Base-by-base conservation (phyloP, 35 echinoderm and acorn worm genomes). In the Holothuria glaberrima region DNA sequence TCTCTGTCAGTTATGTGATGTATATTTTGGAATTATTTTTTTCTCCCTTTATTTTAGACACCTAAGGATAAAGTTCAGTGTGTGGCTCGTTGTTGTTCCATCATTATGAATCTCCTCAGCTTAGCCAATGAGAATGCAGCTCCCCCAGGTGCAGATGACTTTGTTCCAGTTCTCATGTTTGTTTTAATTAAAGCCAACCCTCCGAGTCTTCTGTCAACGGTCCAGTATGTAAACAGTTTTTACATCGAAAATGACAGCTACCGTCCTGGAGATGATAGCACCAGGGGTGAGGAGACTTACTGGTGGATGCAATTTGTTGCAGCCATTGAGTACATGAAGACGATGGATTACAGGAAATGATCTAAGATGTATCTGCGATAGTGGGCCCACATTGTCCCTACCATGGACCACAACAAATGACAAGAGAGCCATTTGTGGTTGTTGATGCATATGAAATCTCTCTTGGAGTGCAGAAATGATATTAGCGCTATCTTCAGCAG, bases 161-260 rank as follows among this genome's bases (percentile, higher is more conserved):
- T 98, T 68, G 64, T 68, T 68, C 97, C 97, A 0, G 97, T 99
- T 1, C 82, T 99, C 58, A 92, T 99, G 88, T 99, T 92, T 57
- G 97, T 99, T 12, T 62, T 99, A 6, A 99, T 99, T 91, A 99
- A 99, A 33, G 97, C 97, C 90, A 99, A 99, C 88, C 97, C 97
- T 4, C 93, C 97, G 0, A 91, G 97, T 86, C 76, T 99, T 30
- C 91, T 99, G 27, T 99, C 97, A 12, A 99, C 97, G 9, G 89
- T 99, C 30, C 97, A 99, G 93, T 99, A 99, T 67, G 93, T 99
- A 28, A 95, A 95, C 88, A 99, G 97, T 66, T 99, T 99, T 76
- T 99, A 99, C 71, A 89, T 90, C 36, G 84, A 93, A 20, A 88
- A 83, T 21, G 75, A 87, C 31, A 92, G 91, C 31, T 90, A 86